These are phyloP conservation scores for Eupeodes latifasciatus DNA, from an alignment of 2,888 invertebrate species.

Conservation along the genomic window DNA sequence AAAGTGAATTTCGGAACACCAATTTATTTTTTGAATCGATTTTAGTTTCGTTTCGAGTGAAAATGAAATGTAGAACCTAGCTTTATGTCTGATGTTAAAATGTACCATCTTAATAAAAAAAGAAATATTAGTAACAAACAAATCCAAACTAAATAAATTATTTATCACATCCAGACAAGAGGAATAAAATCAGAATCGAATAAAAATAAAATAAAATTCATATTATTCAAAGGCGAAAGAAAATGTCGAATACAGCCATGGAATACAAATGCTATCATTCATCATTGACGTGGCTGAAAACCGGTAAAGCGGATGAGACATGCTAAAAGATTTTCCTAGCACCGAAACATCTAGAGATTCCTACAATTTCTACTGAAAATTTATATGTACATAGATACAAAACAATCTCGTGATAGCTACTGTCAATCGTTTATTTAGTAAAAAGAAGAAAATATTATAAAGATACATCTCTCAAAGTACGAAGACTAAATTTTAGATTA, in stretches of 20 bases:
- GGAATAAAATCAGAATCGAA: background rate
- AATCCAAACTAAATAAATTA: background rate
- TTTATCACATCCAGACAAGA: background rate
- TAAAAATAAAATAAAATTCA: slow-evolving; percentile 4
- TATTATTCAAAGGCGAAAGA: background rate
- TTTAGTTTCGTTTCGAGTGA: no score
- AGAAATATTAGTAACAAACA: no score
- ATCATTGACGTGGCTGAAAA: slow-evolving; percentile 71
- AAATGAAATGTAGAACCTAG: no score
- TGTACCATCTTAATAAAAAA: no score
- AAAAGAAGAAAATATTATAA: background rate
- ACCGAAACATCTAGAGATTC: background rate
- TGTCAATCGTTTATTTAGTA: background rate
- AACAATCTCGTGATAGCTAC: slow-evolving; percentile 6
- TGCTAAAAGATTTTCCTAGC: background rate
- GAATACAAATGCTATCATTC: slow-evolving; percentile 8
- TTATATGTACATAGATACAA: background rate
- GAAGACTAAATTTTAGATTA: background rate
- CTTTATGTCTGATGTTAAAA: no score
- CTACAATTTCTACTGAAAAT: background rate
- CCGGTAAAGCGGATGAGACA: slow-evolving; percentile 10
- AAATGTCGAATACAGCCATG: background rate
- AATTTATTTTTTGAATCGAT: no score
- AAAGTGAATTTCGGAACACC: no score
- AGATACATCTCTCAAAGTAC: background rate